Evolutionary conservation across 2,888 invertebrate genomes (phyloP).

Genomic region (Apodemia zela): DNA sequence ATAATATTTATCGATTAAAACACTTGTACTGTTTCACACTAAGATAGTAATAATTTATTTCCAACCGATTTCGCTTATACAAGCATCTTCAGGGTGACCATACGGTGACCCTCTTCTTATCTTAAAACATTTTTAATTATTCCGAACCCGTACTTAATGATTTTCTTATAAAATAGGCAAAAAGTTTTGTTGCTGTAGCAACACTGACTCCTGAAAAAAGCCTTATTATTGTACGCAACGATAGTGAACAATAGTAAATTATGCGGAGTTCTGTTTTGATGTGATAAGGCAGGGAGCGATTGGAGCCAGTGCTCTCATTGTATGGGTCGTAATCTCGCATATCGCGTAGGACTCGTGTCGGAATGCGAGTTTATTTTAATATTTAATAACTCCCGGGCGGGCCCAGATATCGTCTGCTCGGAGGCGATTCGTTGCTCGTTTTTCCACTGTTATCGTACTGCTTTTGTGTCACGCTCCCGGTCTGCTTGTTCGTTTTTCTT

Average conservation of each 20-base stretch:
- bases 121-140: no score
- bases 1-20: no score
- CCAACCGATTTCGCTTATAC: no score
- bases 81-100: no score
- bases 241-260: conserved; percentile 8
- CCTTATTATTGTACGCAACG: neutral
- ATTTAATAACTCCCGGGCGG: conserved; percentile 77
- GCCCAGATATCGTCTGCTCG: conserved; percentile 68
- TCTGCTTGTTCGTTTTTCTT: conserved; percentile 60
- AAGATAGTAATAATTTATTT: no score
- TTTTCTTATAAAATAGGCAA: no score
- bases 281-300: conserved; percentile 71
- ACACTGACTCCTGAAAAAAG: neutral
- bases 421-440: conserved; percentile 70
- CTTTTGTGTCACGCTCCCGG: conserved; percentile 74
- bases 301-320: conserved; percentile 69
- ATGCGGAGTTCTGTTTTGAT: conserved; percentile 58
- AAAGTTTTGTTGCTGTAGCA: neutral
- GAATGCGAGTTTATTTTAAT: conserved; percentile 80
- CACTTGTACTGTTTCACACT: no score
- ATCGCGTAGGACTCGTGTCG: conserved; percentile 75
- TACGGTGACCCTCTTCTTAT: no score
- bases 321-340: conserved; percentile 72
- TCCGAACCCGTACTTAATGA: no score
- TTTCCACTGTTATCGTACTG: conserved; percentile 69